Evolutionary conservation across 2,888 invertebrate genomes (phyloP).

Genomic region (Cataglyphis livida): DNA sequence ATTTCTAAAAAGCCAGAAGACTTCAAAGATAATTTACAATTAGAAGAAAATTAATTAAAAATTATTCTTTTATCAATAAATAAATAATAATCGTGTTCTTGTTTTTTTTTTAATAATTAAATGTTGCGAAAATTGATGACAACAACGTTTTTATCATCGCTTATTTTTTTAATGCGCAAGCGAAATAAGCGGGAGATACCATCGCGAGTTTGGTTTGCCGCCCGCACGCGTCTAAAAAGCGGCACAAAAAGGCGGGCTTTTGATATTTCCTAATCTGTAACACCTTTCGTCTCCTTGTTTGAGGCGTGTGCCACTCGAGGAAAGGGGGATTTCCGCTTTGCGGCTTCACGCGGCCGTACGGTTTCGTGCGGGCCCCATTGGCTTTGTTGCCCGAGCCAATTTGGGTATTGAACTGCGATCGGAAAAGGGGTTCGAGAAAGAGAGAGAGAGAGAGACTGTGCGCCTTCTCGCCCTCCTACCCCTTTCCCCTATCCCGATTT

Average conservation of each 20-base stretch:
- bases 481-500: slow-evolving; percentile 17
- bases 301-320: slow-evolving; percentile 67
- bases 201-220: neutral
- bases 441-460: neutral
- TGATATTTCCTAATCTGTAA: slow-evolving; percentile 78
- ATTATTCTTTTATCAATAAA: neutral
- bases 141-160: neutral
- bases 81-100: neutral
- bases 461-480: slow-evolving; percentile 33
- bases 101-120: neutral
- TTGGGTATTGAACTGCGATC: slow-evolving; percentile 84
- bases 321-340: slow-evolving; percentile 67
- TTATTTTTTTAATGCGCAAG: neutral
- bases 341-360: slow-evolving; percentile 48
- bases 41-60: neutral
- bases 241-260: slow-evolving; percentile 50
- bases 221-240: slow-evolving; percentile 43
- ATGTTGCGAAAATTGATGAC: neutral
- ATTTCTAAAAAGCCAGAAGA: neutral
- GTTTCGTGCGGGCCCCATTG: slow-evolving; percentile 51
- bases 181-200: neutral
- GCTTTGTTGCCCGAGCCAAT: slow-evolving; percentile 82
- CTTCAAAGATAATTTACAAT: neutral
- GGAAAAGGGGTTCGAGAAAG: slow-evolving; percentile 76
- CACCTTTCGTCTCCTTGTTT: slow-evolving; percentile 78